Percentiles rank a stretch among this genome's conserved stretches.
Conservation (phyloP, 2,888 invertebrate species). For the Agrochola macilenta region DNA sequence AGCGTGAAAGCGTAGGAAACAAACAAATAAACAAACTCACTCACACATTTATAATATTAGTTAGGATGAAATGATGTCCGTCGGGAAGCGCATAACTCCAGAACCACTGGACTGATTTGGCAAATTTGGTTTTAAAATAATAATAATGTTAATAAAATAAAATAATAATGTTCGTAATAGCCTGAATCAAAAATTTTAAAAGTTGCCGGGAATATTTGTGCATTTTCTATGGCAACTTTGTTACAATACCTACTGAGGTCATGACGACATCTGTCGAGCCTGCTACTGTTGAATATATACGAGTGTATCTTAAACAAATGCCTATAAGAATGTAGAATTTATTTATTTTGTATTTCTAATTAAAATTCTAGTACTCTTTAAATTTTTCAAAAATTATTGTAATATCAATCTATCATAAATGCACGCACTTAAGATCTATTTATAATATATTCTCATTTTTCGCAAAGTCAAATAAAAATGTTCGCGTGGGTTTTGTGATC, state of each 20-base stretch:
- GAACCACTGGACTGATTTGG: too few relatives aligned
- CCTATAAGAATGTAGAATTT: neutral
- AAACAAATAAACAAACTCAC: too few relatives aligned
- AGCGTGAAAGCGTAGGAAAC: too few relatives aligned
- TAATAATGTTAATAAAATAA: too few relatives aligned
- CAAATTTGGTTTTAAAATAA: too few relatives aligned
- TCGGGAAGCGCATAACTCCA: too few relatives aligned
- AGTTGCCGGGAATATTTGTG: neutral
- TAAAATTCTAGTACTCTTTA: too few relatives aligned
- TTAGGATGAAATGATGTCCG: too few relatives aligned
- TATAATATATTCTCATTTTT: constrained; percentile 10
- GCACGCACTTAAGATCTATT: constrained; percentile 1
- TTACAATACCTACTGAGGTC: neutral
- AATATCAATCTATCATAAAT: neutral
- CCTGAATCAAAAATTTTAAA: neutral
- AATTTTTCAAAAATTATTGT: too few relatives aligned
- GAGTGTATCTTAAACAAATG: neutral
- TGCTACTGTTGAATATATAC: neutral
- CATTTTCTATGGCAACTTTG: neutral
- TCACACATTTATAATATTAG: too few relatives aligned
- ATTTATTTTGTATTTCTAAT: neutral
- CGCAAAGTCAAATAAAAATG: constrained; percentile 13
- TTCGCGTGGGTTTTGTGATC: constrained; percentile 21
- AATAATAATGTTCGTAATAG: too few relatives aligned
- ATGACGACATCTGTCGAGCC: too few relatives aligned